Evolutionary conservation across 2,797 vertebrate species (phyloP), one percentile per base, ranked within the genome.

Genomic region (Neosilurus hyrtlii): DNA sequence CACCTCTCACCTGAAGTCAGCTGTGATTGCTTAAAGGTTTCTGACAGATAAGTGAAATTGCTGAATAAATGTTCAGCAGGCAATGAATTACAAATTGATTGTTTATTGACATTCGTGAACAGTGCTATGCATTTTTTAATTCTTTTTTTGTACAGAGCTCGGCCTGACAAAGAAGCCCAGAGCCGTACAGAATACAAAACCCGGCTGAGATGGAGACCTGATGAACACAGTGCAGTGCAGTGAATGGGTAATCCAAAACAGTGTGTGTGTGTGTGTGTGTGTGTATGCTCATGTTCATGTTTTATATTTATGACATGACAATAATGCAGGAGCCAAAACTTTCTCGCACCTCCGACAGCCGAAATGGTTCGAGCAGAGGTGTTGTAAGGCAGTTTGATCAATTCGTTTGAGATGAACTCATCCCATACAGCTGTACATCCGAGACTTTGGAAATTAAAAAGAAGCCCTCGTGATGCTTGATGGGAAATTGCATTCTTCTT

Each of bases 71-170:
- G 16, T 3, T 61, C 65, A 84, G 56, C 80, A 79, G 30, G 87
- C 73, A 74, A 89, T 91, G 90, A 92, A 93, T 94, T 95, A 94
- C 92, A 94, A 96, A 95, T 90, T 94, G 91, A 93, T 92, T 89
- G 89, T 96, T 96, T 96, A 96, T 95, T 96, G 94, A 95, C 94
- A 96, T 95, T 96, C 93, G 92, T 94, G 89, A 92, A 91, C 93
- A 93, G 92, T 92, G 91, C 91, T 93, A 91, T 93, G 91, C 92
- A 92, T 91, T 90, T 59, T 72, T 56, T 54, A 24, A 24, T n/a
- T 30, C 43, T 20, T 52, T 54, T 56, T 26, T 52, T 74, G 2
- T 92, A 94, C 92, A 95, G 94, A 94, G 93, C 93, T 89, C 84
- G 91, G 94, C 94, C 94, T 95, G 94, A 96, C 56, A 93, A 93